Percentiles rank a stretch among this genome's conserved stretches.
Conservation (phyloP, 2,113 vertebrate genomes). For the Manacus vitellinus region DNA sequence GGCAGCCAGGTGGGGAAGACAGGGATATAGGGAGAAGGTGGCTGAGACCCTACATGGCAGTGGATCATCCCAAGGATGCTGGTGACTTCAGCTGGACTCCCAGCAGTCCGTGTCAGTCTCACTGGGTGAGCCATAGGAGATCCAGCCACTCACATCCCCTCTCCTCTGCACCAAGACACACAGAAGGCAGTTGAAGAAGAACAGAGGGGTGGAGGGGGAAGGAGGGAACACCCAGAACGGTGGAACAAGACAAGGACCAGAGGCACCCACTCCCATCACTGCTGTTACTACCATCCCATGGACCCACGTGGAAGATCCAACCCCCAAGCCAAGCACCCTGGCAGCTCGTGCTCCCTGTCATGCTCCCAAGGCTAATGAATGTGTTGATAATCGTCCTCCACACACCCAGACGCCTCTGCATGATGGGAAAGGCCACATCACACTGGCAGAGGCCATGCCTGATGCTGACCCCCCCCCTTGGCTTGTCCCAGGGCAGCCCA, state of each 20-base stretch:
- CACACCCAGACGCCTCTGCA: neutral
- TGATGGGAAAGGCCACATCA: neutral
- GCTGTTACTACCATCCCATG: accelerated
- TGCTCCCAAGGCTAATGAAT: neutral
- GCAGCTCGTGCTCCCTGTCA: neutral
- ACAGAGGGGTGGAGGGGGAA: neutral
- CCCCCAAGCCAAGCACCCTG: neutral
- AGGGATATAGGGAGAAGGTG: neutral
- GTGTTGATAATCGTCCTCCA: neutral
- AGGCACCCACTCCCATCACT: neutral
- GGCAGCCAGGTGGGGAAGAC: neutral
- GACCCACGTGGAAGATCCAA: neutral
- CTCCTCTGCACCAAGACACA: neutral
- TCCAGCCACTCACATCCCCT: neutral
- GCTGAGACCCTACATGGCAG: neutral
- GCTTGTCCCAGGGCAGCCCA: neutral
- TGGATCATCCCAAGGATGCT: neutral
- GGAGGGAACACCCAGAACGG: neutral
- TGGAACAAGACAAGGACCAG: neutral
- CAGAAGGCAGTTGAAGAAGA: neutral
- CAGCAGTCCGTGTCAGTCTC: neutral
- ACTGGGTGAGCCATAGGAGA: neutral
- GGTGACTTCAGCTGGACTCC: neutral
- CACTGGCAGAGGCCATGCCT: neutral
- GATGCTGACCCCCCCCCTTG: neutral